Conservation (phyloP, 2,797 vertebrate species). For the Vireo griseus region DNA sequence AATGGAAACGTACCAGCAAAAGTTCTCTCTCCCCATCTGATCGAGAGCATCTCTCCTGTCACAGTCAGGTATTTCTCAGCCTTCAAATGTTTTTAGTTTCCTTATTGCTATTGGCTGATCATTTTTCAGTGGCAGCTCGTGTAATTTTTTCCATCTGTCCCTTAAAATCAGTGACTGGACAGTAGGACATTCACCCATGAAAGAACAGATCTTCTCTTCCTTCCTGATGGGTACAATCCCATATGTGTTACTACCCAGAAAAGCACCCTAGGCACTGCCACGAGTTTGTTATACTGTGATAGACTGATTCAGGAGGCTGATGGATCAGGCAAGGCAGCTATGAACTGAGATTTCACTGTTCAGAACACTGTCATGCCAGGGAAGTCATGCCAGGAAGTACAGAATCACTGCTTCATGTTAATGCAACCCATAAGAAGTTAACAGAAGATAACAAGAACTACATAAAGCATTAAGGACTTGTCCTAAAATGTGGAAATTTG, state of each 20-base stretch:
- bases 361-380: background rate
- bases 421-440: background rate
- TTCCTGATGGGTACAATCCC: background rate
- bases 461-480: background rate
- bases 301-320: background rate
- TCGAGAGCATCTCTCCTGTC: background rate
- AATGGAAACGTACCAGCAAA: background rate
- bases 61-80: background rate
- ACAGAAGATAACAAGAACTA: background rate
- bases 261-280: background rate
- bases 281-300: background rate
- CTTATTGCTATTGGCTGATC: background rate
- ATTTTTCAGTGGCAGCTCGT: background rate
- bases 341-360: background rate
- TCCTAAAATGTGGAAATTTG: background rate
- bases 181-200: background rate
- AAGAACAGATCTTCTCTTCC: background rate
- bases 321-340: background rate
- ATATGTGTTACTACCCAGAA: background rate
- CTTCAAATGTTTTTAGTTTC: background rate
- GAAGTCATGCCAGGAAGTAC: background rate
- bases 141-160: background rate
- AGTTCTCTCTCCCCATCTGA: background rate
- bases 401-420: background rate
- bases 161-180: background rate